These are phyloP conservation scores for Stigmatopora nigra DNA, from an alignment of 2,113 vertebrate genomes.

Conservation along the genomic window DNA sequence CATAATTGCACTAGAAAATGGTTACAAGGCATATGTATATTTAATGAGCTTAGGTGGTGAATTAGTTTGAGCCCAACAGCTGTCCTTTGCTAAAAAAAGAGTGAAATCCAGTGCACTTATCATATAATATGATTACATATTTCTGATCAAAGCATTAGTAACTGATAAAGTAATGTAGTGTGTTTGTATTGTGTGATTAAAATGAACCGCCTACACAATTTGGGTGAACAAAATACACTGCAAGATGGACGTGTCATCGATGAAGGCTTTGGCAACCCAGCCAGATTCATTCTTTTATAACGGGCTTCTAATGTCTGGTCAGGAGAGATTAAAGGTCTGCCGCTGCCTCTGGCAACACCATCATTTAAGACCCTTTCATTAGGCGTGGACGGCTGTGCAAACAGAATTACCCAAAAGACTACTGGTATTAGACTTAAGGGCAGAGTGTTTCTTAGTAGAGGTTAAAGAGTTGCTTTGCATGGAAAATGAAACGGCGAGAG, in stretches of 20 bases:
- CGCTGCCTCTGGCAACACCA: conserved; percentile 40
- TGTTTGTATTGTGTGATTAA: too few relatives aligned
- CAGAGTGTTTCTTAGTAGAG: background rate
- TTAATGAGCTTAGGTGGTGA: too few relatives aligned
- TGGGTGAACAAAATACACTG: conserved; percentile 8
- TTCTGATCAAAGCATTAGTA: too few relatives aligned
- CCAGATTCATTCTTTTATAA: conserved; percentile 72
- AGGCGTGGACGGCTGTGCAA: conserved; percentile 39
- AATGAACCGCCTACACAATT: too few relatives aligned
- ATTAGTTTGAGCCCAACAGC: conserved; percentile 1
- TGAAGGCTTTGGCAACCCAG: conserved; percentile 47
- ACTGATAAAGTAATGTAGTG: too few relatives aligned
- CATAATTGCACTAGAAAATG: too few relatives aligned
- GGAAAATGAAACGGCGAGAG: background rate
- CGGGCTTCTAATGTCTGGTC: conserved; percentile 59
- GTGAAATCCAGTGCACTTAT: background rate
- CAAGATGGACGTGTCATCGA: conserved; percentile 65
- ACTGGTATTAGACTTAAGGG: background rate
- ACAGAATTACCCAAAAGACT: conserved; percentile 48
- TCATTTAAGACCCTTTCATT: conserved; percentile 59
- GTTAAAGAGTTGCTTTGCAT: background rate
- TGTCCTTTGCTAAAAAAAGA: background rate
- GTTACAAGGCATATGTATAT: too few relatives aligned
- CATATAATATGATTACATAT: background rate
- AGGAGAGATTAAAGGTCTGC: conserved; percentile 63